Percentiles rank a stretch among this genome's conserved stretches.
phyloP scores from a whole-genome alignment of 2,113 vertebrate species.

The Siphamia tubifer region DNA sequence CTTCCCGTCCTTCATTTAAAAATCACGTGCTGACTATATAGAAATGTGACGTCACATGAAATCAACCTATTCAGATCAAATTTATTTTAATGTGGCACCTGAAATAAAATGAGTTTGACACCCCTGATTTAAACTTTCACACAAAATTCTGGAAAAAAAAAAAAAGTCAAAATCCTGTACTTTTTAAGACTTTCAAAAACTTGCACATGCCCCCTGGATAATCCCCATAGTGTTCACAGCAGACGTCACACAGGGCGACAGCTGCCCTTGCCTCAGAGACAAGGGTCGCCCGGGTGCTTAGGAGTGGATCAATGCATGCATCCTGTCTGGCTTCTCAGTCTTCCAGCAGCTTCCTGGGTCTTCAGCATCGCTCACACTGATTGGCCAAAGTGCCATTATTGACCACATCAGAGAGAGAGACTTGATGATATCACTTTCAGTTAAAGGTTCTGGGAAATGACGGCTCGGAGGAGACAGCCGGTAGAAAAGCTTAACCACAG shows the following conservation, averaged over 20 bases:
- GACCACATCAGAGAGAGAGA: constrained; percentile 37
- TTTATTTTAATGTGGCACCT: too few species aligned
- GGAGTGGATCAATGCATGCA: constrained; percentile 61
- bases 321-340: constrained; percentile 59
- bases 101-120: too few species aligned
- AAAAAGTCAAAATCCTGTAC: too few species aligned
- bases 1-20: too few species aligned
- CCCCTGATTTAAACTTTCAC: too few species aligned
- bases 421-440: constrained; percentile 54
- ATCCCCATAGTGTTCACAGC: not conserved
- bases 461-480: constrained; percentile 1
- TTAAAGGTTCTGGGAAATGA: constrained; percentile 46
- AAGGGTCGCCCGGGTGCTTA: not conserved
- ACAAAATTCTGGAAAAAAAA: too few species aligned
- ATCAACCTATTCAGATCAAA: too few species aligned
- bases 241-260: constrained; percentile 9
- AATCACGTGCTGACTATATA: too few species aligned
- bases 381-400: constrained; percentile 45
- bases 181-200: too few species aligned
- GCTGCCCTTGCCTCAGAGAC: constrained; percentile 37
- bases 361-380: constrained; percentile 19
- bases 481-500: not conserved
- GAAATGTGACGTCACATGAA: too few species aligned
- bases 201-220: not conserved
- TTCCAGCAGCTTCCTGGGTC: constrained; percentile 25